phyloP scores from a whole-genome alignment of 1,140 invertebrate genomes.

The Spodoptera litura region DNA sequence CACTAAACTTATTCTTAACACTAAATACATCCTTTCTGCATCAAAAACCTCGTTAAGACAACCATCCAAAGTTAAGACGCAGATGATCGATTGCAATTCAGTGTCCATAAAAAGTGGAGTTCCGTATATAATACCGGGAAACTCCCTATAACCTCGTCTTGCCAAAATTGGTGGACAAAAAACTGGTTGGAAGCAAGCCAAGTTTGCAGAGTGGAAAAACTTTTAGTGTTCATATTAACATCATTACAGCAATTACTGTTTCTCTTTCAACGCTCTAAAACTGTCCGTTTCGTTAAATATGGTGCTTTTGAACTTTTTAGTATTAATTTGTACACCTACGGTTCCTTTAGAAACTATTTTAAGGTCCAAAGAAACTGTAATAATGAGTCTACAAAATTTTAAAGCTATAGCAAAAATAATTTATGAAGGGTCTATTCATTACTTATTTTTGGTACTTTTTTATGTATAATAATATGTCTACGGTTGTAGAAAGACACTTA shows the following conservation, averaged over 20 bases:
- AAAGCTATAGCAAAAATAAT: too few relatives aligned
- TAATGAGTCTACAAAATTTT: too few relatives aligned
- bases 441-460: too few relatives aligned
- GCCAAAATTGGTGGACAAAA: slow-evolving; percentile 30
- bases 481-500: too few relatives aligned
- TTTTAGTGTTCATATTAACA: slow-evolving; percentile 37
- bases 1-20: too few relatives aligned
- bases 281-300: not conserved
- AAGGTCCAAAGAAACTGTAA: not conserved
- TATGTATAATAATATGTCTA: too few relatives aligned
- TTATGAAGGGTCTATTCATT: too few relatives aligned
- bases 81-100: slow-evolving; percentile 29
- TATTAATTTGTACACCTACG: too few relatives aligned
- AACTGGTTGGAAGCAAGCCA: not conserved
- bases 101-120: slow-evolving; percentile 11
- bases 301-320: too few relatives aligned
- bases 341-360: not conserved
- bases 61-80: slow-evolving; percentile 29
- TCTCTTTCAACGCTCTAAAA: slow-evolving; percentile 3
- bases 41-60: slow-evolving; percentile 30
- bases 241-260: slow-evolving; percentile 33
- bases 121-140: slow-evolving; percentile 5
- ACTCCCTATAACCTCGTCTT: slow-evolving; percentile 15
- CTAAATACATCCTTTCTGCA: not conserved
- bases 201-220: slow-evolving; percentile 30